Conservation (phyloP, 2,797 vertebrate species). For the Paguma larvata region DNA sequence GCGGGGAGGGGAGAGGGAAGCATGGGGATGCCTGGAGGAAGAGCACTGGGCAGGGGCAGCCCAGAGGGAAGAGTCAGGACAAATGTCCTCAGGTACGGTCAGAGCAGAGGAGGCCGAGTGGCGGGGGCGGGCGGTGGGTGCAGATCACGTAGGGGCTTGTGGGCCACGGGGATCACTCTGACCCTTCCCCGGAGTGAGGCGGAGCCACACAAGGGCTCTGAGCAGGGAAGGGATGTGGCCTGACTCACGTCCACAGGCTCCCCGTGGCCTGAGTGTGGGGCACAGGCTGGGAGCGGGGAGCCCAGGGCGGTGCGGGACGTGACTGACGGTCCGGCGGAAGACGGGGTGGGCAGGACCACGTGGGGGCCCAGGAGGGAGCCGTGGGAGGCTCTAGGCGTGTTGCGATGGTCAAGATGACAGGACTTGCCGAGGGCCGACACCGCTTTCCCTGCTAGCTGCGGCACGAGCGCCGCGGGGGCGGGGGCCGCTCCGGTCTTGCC, state of each 20-base stretch:
- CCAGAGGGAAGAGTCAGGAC: fast-evolving
- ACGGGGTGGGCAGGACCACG: background rate
- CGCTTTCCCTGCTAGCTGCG: fast-evolving
- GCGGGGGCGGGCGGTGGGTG: background rate
- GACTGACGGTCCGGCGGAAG: background rate
- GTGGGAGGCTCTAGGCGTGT: fast-evolving
- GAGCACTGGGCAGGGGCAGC: background rate
- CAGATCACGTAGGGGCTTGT: fast-evolving
- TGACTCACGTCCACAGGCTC: background rate
- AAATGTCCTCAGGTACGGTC: background rate
- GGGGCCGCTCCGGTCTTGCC: background rate
- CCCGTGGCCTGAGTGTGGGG: background rate
- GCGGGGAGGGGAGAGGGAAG: too few species aligned
- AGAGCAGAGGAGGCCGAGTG: fast-evolving
- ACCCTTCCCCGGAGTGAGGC: background rate
- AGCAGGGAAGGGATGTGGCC: background rate
- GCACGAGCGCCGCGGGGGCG: background rate
- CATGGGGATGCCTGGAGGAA: background rate
- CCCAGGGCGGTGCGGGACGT: background rate
- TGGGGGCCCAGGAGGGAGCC: too few species aligned
- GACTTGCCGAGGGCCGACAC: fast-evolving
- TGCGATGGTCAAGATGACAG: background rate
- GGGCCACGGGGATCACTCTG: background rate
- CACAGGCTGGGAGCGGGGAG: background rate
- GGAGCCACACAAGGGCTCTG: background rate